A percentile compares a stretch with the other conserved stretches of the same genome.
Conservation (phyloP, 2,113 vertebrate species). For the Scolopax mira region DNA sequence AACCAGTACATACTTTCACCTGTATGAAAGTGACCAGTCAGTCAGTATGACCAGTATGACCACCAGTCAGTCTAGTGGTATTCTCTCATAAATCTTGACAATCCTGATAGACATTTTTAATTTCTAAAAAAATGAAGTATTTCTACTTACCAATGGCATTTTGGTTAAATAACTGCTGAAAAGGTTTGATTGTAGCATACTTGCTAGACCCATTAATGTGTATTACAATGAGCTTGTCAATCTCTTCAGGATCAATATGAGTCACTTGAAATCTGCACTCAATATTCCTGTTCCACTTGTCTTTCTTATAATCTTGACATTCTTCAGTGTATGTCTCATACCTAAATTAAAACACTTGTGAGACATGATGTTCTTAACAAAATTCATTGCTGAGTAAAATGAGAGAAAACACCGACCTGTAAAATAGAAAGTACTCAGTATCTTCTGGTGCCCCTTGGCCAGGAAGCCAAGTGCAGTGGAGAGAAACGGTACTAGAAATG, state of each 20-base stretch:
- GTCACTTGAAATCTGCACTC: constrained; percentile 59
- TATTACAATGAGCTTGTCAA: not conserved
- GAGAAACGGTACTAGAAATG: constrained; percentile 5
- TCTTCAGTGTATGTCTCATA: constrained; percentile 29
- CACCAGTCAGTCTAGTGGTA: not conserved
- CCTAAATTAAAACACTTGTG: constrained; percentile 28
- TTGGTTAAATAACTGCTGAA: constrained; percentile 61
- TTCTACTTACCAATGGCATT: constrained; percentile 69
- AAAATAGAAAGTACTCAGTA: constrained; percentile 71
- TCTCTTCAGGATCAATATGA: not conserved
- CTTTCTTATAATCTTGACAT: constrained; percentile 54
- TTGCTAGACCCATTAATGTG: constrained; percentile 71
- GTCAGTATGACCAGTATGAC: no score
- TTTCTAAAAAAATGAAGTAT: not conserved
- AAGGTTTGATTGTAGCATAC: constrained; percentile 46
- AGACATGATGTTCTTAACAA: not conserved
- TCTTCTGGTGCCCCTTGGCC: constrained; percentile 66
- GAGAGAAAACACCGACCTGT: constrained; percentile 63
- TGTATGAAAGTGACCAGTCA: no score
- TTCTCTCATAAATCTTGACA: not conserved
- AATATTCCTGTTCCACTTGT: not conserved
- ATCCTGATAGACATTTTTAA: not conserved
- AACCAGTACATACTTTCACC: not conserved
- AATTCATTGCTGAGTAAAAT: not conserved
- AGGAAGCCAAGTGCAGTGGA: constrained; percentile 67